phyloP scores from a whole-genome alignment of 2,888 invertebrate species.

The Amblyjoppa fuscipennis region DNA sequence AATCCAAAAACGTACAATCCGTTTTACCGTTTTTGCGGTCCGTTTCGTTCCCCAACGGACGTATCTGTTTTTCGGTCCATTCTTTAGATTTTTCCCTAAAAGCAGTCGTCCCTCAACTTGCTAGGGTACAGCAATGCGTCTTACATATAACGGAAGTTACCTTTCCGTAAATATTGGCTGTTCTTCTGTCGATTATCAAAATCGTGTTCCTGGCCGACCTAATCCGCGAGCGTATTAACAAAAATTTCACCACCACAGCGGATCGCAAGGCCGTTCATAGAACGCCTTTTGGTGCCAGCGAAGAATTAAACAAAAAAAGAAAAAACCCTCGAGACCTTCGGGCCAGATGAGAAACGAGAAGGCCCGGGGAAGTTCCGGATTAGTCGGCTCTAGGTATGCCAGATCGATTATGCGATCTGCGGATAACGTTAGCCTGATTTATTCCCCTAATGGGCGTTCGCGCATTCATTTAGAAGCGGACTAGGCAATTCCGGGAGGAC shows the following conservation, averaged over 20 bases:
- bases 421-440: slow-evolving; percentile 85
- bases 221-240: not conserved
- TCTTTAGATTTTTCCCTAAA: too few relatives aligned
- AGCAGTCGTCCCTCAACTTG: too few relatives aligned
- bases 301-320: not conserved
- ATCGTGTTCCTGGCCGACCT: too few relatives aligned
- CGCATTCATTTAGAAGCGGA: slow-evolving; percentile 84
- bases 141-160: not conserved
- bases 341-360: slow-evolving; percentile 26
- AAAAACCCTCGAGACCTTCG: slow-evolving; percentile 17
- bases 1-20: too few relatives aligned
- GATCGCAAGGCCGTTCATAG: not conserved
- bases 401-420: slow-evolving; percentile 84
- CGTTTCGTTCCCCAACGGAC: too few relatives aligned
- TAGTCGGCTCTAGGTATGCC: slow-evolving; percentile 68
- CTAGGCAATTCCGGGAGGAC: slow-evolving; percentile 83
- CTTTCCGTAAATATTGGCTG: not conserved
- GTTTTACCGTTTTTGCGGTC: too few relatives aligned
- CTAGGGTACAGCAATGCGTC: not conserved
- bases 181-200: not conserved
- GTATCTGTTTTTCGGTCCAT: too few relatives aligned
- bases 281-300: not conserved
- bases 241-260: not conserved
- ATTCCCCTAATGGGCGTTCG: slow-evolving; percentile 85
- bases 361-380: slow-evolving; percentile 54